Evolutionary conservation across 2,113 vertebrate species (phyloP).

Genomic region (Bombycilla garrulus): DNA sequence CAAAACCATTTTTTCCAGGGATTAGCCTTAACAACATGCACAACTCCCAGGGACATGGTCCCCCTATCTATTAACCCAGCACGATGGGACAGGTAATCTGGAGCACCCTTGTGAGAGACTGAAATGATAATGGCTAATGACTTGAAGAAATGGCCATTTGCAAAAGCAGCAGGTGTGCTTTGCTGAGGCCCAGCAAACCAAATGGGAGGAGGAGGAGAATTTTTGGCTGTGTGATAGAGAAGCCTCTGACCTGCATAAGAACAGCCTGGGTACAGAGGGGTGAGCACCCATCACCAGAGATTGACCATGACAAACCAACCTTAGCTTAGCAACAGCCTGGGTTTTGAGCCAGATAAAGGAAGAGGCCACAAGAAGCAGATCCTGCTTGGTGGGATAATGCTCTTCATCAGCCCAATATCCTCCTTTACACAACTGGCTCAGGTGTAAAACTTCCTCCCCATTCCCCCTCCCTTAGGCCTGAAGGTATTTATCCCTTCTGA

Average conservation of each 20-base stretch:
- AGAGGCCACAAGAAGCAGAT: not conserved
- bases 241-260: not conserved
- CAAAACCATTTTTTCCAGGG: not conserved
- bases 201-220: not conserved
- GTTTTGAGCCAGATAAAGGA: not conserved
- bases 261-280: not conserved
- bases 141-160: not conserved
- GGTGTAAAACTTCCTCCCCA: not conserved
- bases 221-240: not conserved
- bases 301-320: not conserved
- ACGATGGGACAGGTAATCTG: not conserved
- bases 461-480: not conserved
- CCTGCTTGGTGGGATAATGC: not conserved
- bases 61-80: not conserved
- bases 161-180: not conserved
- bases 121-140: not conserved
- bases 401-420: not conserved
- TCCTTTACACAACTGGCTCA: not conserved
- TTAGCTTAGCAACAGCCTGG: not conserved
- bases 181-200: not conserved
- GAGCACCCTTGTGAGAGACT: not conserved
- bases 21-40: not conserved
- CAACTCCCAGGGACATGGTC: not conserved
- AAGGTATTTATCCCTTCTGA: not conserved
- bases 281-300: not conserved